Conservation (phyloP, 2,797 vertebrate species). For the Leptoclinus maculatus region DNA sequence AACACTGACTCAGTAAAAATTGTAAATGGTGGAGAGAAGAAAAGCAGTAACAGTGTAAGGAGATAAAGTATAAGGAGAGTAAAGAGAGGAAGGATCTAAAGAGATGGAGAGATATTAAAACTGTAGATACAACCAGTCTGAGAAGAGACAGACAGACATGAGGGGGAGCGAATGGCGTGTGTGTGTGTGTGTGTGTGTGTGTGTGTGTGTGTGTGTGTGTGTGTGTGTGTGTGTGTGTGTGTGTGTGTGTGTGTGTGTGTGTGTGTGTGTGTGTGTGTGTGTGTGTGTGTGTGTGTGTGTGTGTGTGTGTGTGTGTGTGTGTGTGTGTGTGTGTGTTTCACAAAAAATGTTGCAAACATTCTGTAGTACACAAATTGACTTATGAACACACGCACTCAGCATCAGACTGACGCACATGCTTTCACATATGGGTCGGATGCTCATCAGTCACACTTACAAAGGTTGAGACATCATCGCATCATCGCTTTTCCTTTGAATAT, state of each 20-base stretch:
- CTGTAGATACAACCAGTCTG: background rate
- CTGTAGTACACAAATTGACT: conserved; percentile 28
- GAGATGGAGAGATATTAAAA: background rate
- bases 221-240: too few species aligned
- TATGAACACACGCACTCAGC: conserved; percentile 31
- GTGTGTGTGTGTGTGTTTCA: background rate
- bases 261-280: background rate
- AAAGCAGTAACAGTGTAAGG: background rate
- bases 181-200: background rate
- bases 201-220: background rate
- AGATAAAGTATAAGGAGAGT: too few species aligned
- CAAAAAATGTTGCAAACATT: conserved; percentile 38
- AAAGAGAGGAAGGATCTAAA: conserved; percentile 23
- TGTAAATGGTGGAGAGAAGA: background rate
- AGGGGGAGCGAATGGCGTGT: background rate
- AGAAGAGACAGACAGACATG: conserved; percentile 6
- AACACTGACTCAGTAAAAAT: background rate
- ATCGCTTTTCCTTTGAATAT: conserved; percentile 18
- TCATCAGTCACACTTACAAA: conserved; percentile 38
- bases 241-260: background rate
- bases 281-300: background rate
- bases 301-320: background rate
- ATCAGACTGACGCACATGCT: conserved; percentile 61
- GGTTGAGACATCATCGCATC: background rate
- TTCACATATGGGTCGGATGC: conserved; percentile 34